Evolutionary conservation across 2,113 vertebrate genomes (phyloP), one percentile per base, ranked within the genome.

Genomic region (Columbina picui): DNA sequence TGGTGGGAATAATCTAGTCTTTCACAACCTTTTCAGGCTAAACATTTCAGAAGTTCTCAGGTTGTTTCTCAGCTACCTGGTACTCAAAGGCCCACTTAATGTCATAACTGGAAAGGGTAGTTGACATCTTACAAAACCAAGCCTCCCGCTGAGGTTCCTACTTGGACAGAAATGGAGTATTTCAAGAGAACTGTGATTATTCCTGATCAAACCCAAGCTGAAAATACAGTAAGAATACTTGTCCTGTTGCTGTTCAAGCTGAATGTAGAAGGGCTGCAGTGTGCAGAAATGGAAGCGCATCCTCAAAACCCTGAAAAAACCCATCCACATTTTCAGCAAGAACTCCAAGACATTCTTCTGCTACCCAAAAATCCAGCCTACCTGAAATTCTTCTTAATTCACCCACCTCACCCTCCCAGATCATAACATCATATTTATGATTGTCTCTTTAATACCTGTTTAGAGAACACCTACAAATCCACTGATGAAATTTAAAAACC

Each of bases 401-500:
- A 84, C 73, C 30, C 47, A 89, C 61, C 34, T 60, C 1, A 3
- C 41, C 59, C 69, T 95, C n/a, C 27, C 49, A 77, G 90, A 41
- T 81, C 73, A 61, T 76, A 87, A 82, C 65, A 75, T 84, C 64
- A 60, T 70, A 89, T 70, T 96, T 90, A 81, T 90, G 84, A n/a
- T 82, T 94, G 80, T 78, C 88, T 93, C 83, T 70, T 90, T 93
- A 96, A 87, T 90, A 78, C 57, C 50, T 87, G 49, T 92, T 93
- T 92, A 86, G 79, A 93, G 90, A 96, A 89, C 79, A 90, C 64
- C 64, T 84, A 89, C 61, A 93, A 92, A 86, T 87, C 86, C 79
- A 84, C 52, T 56, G 73, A 92, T 75, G n/a, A 90, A 90, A 96
- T 96, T 93, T 87, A 39, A 96, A 96, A 92, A 67, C 80, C 50